Evolutionary conservation across 1,140 invertebrate genomes (phyloP).

Genomic region (Phthorimaea operculella): DNA sequence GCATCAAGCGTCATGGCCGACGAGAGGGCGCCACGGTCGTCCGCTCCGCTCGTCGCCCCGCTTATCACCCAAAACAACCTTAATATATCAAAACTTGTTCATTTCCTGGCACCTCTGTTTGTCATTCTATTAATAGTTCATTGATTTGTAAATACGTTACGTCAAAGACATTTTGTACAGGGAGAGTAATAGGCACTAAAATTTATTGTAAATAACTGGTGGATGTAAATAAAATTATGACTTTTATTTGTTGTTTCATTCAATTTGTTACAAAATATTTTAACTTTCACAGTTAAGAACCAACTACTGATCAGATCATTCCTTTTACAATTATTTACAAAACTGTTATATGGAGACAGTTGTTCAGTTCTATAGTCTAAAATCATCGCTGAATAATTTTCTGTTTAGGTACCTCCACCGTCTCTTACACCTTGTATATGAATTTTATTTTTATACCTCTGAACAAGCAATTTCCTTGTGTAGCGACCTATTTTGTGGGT

Average conservation of each 20-base stretch:
- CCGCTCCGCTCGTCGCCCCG: conserved; percentile 25
- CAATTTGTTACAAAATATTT: too few species aligned
- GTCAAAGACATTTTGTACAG: conserved; percentile 26
- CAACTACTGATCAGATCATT: too few species aligned
- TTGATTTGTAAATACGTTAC: background rate
- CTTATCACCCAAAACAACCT: conserved; percentile 25
- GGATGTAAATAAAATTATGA: conserved; percentile 35
- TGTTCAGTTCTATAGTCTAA: too few species aligned
- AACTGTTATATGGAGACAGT: too few species aligned
- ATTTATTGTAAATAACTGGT: conserved; percentile 33
- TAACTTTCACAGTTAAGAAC: too few species aligned
- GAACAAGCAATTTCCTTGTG: too few species aligned
- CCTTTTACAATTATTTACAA: too few species aligned
- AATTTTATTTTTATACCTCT: too few species aligned
- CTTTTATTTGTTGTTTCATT: conserved; percentile 9
- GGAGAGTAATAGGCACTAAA: conserved; percentile 29
- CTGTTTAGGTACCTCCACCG: too few species aligned
- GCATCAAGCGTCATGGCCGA: conserved; percentile 73
- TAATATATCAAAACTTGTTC: conserved; percentile 15
- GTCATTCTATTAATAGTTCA: background rate
- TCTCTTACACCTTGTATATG: too few species aligned
- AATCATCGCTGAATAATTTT: too few species aligned
- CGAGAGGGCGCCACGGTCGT: conserved; percentile 61
- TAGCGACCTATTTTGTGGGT: too few species aligned
- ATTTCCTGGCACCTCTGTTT: conserved; percentile 3